Conservation (phyloP, 2,113 vertebrate genomes). For the Vimba vimba region DNA sequence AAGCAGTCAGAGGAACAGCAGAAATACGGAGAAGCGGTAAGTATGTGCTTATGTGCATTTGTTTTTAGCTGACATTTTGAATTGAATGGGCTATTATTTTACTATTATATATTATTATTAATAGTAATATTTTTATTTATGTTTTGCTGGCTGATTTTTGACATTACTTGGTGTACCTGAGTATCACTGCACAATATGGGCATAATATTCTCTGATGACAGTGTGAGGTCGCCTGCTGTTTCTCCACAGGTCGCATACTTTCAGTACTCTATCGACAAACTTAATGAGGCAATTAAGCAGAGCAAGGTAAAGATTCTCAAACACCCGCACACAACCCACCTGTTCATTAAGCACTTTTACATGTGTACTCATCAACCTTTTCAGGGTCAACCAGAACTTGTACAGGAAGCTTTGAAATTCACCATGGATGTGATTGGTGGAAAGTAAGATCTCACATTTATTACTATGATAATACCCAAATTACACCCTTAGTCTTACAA, state of each 20-base stretch:
- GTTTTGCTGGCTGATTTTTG: background rate
- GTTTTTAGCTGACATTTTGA: background rate
- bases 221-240: background rate
- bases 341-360: background rate
- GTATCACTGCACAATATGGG: background rate
- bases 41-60: background rate
- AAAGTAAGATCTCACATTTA: constrained; percentile 82
- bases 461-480: background rate
- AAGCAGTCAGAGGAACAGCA: constrained; percentile 87
- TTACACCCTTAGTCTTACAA: background rate
- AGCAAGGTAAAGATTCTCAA: constrained; percentile 82
- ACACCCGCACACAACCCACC: background rate
- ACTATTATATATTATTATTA: background rate
- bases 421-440: constrained; percentile 96
- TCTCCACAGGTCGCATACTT: constrained; percentile 87
- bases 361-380: background rate
- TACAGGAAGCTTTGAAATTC: constrained; percentile 92
- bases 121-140: background rate
- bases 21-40: constrained; percentile 83
- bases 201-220: background rate
- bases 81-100: background rate
- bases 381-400: constrained; percentile 90
- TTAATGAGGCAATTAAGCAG: constrained; percentile 92
- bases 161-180: background rate
- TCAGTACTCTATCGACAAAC: constrained; percentile 92